Evolutionary conservation across 2,888 invertebrate species (phyloP).

Genomic region (Drosophila kambysellisi): DNA sequence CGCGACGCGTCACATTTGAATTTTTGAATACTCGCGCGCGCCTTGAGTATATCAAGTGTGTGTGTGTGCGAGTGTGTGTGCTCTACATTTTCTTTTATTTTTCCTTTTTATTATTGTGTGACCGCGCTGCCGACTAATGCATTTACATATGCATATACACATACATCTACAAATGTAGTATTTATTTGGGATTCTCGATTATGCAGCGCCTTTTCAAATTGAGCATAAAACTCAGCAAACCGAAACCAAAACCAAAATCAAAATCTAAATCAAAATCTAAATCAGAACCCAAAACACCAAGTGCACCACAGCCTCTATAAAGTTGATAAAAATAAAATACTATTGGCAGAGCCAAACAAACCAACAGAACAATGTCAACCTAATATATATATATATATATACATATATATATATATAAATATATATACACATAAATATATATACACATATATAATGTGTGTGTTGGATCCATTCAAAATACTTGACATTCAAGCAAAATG

Average conservation of each 20-base stretch:
- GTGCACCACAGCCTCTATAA: conserved; percentile 2
- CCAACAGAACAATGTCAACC: conserved; percentile 24
- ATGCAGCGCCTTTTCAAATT: conserved; percentile 15
- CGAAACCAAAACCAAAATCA: conserved; percentile 6
- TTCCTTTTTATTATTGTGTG: conserved; percentile 45
- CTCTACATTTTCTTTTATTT: conserved; percentile 62
- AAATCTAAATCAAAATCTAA: conserved; percentile 8
- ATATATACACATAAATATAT: neutral
- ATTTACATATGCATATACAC: conserved; percentile 13
- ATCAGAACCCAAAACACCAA: conserved; percentile 14
- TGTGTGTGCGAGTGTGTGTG: conserved; percentile 33
- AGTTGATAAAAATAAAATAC: conserved; percentile 15
- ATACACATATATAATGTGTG: conserved; percentile 6
- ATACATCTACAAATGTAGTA: conserved; percentile 1
- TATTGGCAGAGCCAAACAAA: conserved; percentile 8
- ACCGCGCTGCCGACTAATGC: conserved; percentile 18
- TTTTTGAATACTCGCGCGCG: conserved; percentile 27
- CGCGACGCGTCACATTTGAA: conserved; percentile 12
- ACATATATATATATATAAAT: conserved; percentile 5
- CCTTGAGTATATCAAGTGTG: neutral
- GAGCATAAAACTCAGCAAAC: conserved; percentile 26
- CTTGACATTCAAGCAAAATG: conserved; percentile 65
- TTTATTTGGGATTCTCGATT: conserved; percentile 41
- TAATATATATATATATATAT: neutral
- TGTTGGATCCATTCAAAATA: conserved; percentile 1